Evolutionary conservation across 1,140 invertebrate species (phyloP), one percentile per base, ranked within the genome.

Genomic region (Neuroterus valhalla): DNA sequence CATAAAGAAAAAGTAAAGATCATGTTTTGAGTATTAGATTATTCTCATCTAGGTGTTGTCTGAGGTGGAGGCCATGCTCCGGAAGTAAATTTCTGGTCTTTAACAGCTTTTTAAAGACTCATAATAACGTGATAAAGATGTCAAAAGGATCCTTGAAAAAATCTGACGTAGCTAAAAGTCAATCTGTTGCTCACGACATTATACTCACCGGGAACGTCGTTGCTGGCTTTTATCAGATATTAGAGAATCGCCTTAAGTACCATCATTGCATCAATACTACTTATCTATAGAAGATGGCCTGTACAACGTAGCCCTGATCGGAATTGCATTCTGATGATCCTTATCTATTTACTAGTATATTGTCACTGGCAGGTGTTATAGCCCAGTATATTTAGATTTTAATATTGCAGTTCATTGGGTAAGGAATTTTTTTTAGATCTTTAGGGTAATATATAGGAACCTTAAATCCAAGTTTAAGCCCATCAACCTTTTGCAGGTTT

Each of bases 131-230:
- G 46, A 48, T 48, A 48, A 48, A 4, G 5, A 48, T 48, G 46
- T 48, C 46, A 6, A 50, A 50, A n/a, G 17, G 48, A 50, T 50
- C 48, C 48, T 50, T 50, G 48, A 50, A 50, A 50, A 21, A 50
- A 50, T n/a, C 46, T 48, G 15, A 48, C 46, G 17, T 5, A 12
- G 52, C 52, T n/a, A 38, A 62, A 62, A 62, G 52, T 62, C 52
- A 26, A 23, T 23, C 52, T 62, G 52, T 62, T 62, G 52, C 52
- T 31, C 31, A 15, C 31, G 11, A 12, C 1, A 8, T 55, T 12
- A 62, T 3, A 6, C 31, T 31, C 31, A 31, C 11, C 12, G 52
- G 3, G 23, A 23, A 17, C 52, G 23, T 62, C 52, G 21, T 31
- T 11, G 23, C 23, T 31, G 23, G 23, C 23, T 62, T 15, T 62